Evolutionary conservation across 2,113 vertebrate genomes (phyloP), one percentile per base, ranked within the genome.

Genomic region (Antechinus flavipes): DNA sequence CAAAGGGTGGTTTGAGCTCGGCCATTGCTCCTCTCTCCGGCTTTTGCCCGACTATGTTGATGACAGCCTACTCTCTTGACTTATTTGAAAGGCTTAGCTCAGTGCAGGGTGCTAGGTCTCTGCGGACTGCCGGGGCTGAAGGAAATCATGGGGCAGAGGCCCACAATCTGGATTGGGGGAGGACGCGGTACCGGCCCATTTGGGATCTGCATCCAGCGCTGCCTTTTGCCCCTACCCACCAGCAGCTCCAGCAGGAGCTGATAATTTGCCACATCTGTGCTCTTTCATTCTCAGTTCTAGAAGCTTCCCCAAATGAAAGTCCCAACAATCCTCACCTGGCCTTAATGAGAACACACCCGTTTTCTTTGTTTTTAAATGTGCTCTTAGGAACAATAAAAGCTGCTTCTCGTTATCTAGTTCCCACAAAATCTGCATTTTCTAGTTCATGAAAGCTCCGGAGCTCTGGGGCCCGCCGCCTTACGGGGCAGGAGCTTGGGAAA

Each of bases 81-180:
- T 93, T 89, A 92, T 95, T 95, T 93, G 55, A 89, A 76, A 91
- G 89, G 49, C 24, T 42, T 55, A 54, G 35, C 56, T 93, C 11
- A 42, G 42, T 42, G 68, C 6, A 16, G 42, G 68, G 68, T 23
- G n/a, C 68, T 19, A 42, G n/a, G 35, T n/a, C n/a, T 84, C 7
- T 42, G 16, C 42, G 68, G 19, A 19, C 16, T 84, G 6, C 19
- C 2, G 35, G 8, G 42, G n/a, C n/a, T 84, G 7, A 76, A 42
- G 22, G 68, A n/a, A 76, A 14, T 30, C 35, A n/a, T n/a, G 35
- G 35, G 61, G 56, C 11, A 61, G 11, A 76, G 61, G 61, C 61
- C 61, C n/a, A 19, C 35, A 19, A 19, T 76, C 12, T 76, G 14
- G 14, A 19, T 76, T n/a, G 35, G 12, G 61, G 35, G 5, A 76